Percentiles rank a stretch among this genome's conserved stretches.
These are phyloP conservation scores for Tenualosa thibaudeaui DNA, from an alignment of 2,797 vertebrate genomes.

Conservation along the genomic window DNA sequence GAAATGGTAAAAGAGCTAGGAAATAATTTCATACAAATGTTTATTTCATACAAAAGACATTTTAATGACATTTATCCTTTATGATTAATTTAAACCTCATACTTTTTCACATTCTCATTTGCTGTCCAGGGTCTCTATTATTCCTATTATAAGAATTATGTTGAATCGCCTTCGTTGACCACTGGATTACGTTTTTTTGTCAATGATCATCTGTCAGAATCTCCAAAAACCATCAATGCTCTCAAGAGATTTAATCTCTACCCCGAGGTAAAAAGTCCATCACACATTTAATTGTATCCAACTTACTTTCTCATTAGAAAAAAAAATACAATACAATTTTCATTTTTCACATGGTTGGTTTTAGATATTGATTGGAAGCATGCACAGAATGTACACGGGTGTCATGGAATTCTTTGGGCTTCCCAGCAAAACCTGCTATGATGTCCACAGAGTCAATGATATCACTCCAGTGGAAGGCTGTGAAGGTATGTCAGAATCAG, in stretches of 20 bases:
- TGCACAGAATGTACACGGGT: background rate
- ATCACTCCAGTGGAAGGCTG: background rate
- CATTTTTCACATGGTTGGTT: background rate
- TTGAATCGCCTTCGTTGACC: background rate
- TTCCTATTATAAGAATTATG: background rate
- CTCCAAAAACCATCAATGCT: constrained; percentile 80
- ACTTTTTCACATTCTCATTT: background rate
- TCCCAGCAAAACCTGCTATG: background rate
- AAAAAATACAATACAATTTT: background rate
- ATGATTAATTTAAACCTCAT: background rate
- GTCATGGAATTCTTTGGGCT: background rate
- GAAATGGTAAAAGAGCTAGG: constrained; percentile 51
- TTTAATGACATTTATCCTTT: background rate
- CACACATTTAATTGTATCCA: background rate
- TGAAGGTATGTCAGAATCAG: background rate
- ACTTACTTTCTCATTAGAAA: background rate
- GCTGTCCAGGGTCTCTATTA: background rate
- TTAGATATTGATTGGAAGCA: background rate
- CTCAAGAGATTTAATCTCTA: constrained; percentile 72
- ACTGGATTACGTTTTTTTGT: background rate
- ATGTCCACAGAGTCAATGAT: background rate
- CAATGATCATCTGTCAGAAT: constrained; percentile 77
- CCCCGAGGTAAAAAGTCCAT: background rate
- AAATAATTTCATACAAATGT: background rate
- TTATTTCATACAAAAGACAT: background rate